Percentiles rank a stretch among this genome's conserved stretches.
Conservation (phyloP, 2,113 vertebrate genomes). For the Himantopus leucocephalus region DNA sequence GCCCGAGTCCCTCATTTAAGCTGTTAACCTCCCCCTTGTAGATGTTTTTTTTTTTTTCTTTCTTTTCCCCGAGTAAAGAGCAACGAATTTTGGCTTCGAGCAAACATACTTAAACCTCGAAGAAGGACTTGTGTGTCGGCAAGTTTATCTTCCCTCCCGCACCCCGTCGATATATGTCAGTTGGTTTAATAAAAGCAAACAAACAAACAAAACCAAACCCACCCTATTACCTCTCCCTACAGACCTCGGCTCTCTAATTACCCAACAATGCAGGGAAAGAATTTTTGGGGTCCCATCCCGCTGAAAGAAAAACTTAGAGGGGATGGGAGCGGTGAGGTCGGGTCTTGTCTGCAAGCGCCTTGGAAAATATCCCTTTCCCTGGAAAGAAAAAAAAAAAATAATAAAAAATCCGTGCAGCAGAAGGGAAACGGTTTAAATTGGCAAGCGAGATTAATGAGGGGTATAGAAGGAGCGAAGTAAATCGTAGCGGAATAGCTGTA, state of each 20-base stretch:
- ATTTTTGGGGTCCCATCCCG: neutral
- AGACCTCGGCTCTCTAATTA: neutral
- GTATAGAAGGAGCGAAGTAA: neutral
- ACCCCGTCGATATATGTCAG: neutral
- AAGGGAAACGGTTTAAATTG: constrained; percentile 10
- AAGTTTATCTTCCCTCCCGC: neutral
- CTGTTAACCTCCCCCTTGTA: constrained; percentile 8
- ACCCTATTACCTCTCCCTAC: neutral
- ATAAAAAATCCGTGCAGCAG: neutral
- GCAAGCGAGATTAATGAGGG: neutral
- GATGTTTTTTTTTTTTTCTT: neutral
- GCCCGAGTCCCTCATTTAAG: neutral
- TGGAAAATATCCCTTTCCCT: neutral
- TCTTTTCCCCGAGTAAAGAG: neutral
- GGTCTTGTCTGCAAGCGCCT: neutral
- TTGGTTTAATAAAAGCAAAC: neutral
- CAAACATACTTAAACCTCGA: neutral
- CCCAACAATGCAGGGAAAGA: neutral
- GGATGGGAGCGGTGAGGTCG: neutral
- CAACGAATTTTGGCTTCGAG: neutral
- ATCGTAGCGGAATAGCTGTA: neutral
- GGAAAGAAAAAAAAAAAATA: neutral
- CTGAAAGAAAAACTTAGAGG: neutral
- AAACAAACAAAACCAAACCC: too few relatives aligned
- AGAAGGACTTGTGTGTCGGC: constrained; percentile 29